Base-by-base conservation (phyloP, 2,888 invertebrate species). In the Rhorus exstirpatorius region DNA sequence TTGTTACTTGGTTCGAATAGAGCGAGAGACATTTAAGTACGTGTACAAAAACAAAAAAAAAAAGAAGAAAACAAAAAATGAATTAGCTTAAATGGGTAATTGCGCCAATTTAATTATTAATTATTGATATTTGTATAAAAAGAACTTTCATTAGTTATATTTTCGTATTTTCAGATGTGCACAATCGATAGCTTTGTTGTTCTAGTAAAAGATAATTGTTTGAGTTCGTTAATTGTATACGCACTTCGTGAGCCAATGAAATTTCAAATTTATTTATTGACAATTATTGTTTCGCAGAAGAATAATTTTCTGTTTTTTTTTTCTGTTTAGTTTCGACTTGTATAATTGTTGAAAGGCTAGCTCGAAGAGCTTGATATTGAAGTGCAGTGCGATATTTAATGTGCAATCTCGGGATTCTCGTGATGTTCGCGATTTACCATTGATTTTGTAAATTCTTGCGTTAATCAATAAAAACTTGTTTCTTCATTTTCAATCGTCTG, bases 71-170 rank as follows among this genome's bases (percentile, higher is more conserved):
- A 75, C 63, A 72, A 12, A 44, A 72, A 21, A 80, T 65, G 26
- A 67, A 75, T 84, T 81, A 79, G 78, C 78, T 80, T 77, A 82
- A 74, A n/a, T n/a, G 58, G 76, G 74, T 79, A 49, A 77, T 74
- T 67, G 55, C 77, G 80, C 74, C 82, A 75, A 80, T 84, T 84
- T 68, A 74, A 75, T 49, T 67, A 80, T 78, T 38, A 84, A 19
- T 83, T 75, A 78, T 77, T 67, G 78, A 82, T 74, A 83, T 83
- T 84, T 84, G 84, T 84, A 83, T 83, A 84, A 84, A 84, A 68
- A 77, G 82, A 80, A 80, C 61, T 83, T 84, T 84, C 60, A 84
- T 84, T 83, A 83, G 80, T 83, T 78, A 83, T 84, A 84, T 84
- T 84, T 84, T 84, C 83, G 72, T 84, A 83, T 84, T 84, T 80